phyloP scores from a whole-genome alignment of 2,113 vertebrate genomes.

The Embiotoca jacksoni region DNA sequence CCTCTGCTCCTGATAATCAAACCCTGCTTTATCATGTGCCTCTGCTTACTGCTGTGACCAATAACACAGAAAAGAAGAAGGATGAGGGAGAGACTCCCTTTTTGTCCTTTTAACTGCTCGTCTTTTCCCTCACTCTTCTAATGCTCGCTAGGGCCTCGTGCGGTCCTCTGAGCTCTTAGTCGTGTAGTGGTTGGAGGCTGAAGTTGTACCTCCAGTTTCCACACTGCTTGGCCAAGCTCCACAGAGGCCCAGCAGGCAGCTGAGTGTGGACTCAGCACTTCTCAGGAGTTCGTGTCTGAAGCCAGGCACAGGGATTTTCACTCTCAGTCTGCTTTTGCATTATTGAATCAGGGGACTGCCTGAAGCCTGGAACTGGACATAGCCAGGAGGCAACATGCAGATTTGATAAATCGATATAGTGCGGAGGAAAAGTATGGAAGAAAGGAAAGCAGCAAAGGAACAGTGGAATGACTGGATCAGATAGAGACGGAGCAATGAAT shows the following conservation, averaged over 20 bases:
- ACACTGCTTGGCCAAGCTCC: conserved; percentile 44
- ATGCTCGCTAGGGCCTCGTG: not conserved
- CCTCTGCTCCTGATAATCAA: conserved; percentile 47
- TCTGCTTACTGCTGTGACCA: not conserved
- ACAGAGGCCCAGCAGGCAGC: conserved; percentile 48
- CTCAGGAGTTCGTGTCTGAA: conserved; percentile 60
- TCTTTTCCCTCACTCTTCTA: conserved; percentile 15
- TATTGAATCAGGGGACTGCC: conserved; percentile 66
- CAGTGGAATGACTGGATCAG: conserved; percentile 34
- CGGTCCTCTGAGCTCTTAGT: conserved; percentile 30
- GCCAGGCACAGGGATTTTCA: conserved; percentile 50
- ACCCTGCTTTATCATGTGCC: conserved; percentile 35
- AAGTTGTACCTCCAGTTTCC: conserved; percentile 44
- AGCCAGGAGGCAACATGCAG: conserved; percentile 64
- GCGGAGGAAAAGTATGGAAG: conserved; percentile 31
- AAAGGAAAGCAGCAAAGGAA: conserved; percentile 14
- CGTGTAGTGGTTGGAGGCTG: conserved; percentile 31
- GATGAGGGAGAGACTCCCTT: not conserved
- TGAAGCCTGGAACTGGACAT: conserved; percentile 59
- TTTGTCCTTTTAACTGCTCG: not conserved
- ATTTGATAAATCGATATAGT: conserved; percentile 70
- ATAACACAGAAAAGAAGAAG: not conserved
- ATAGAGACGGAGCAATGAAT: conserved; percentile 9
- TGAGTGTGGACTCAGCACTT: conserved; percentile 78
- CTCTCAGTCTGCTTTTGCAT: conserved; percentile 65